Evolutionary conservation across 2,888 invertebrate genomes (phyloP), one percentile per base, ranked within the genome.

Genomic region (Geophilus truncorum): DNA sequence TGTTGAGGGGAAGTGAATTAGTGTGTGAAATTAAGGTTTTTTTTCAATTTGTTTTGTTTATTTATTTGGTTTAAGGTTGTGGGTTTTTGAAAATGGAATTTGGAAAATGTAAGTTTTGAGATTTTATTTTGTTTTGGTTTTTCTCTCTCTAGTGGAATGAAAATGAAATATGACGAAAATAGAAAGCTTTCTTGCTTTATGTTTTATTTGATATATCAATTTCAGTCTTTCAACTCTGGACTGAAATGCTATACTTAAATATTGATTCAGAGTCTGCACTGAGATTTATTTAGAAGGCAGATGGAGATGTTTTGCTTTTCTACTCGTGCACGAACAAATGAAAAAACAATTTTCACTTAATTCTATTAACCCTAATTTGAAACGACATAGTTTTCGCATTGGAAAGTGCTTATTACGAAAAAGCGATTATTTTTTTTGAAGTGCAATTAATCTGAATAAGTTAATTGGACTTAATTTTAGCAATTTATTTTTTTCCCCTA

Each of bases 11-110:
- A 40, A 40, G 15, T 40, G n/a, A 40, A 3, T 62, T 5, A 18
- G 57, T 10, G 57, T 62, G 57, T 6, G 23, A 62, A 62, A 62
- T 62, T 25, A 62, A 25, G 7, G 10, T 25, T 70, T 28, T 51
- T 51, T 5, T 12, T 9, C 2, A 40, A 51, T 3, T 18, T 7
- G 1, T 18, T 32, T n/a, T 51, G 18, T 18, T 51, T 51, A 51
- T 51, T 51, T 51, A 51, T 51, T 1, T 51, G 9, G n/a, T 70
- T 7, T 23, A 12, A 28, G 70, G 23, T 0, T 12, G 9, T 70
- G 70, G 70, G 70, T n/a, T n/a, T n/a, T n/a, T n/a, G n/a, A n/a
- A 70, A 25, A 25, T 70, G 70, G 70, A 70, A 70, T 70, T 70
- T 70, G 23, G 1, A 51, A n/a, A 70, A 28, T 70, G 70, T 25